These are phyloP conservation scores for Parnassius smintheus DNA, from an alignment of 2,888 invertebrate species.

Conservation along the genomic window DNA sequence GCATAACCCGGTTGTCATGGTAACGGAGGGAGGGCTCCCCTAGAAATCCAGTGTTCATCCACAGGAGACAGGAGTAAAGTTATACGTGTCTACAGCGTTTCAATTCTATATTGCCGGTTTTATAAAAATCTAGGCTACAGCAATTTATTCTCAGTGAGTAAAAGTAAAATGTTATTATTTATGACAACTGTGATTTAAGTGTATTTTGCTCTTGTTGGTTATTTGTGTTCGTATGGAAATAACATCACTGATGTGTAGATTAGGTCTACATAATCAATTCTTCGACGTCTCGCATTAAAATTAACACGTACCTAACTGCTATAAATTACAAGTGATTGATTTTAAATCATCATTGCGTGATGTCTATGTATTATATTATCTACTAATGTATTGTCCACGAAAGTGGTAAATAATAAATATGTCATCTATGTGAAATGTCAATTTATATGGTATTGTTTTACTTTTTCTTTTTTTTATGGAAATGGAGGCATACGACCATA, in stretches of 20 bases:
- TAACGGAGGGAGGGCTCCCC: conserved; percentile 46
- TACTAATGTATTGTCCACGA: too few species aligned
- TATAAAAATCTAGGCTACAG: conserved; percentile 1
- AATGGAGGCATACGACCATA: too few species aligned
- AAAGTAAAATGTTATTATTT: background rate
- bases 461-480: too few species aligned
- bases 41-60: conserved; percentile 31
- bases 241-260: background rate
- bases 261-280: background rate
- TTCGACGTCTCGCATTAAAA: too few species aligned
- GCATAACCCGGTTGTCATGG: conserved; percentile 58
- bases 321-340: too few species aligned
- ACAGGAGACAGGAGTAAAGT: conserved; percentile 29
- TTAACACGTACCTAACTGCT: too few species aligned
- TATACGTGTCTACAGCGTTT: conserved; percentile 17
- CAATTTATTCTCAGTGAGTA: conserved; percentile 16
- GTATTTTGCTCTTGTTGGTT: background rate
- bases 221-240: background rate
- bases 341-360: too few species aligned
- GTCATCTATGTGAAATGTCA: too few species aligned
- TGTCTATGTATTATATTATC: too few species aligned
- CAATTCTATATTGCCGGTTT: conserved; percentile 20
- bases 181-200: too few species aligned
- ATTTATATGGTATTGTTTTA: too few species aligned
- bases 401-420: too few species aligned